phyloP scores from a whole-genome alignment of 37 sponge, comb jelly and placozoan genomes.

The Hexactinellida sp. region DNA sequence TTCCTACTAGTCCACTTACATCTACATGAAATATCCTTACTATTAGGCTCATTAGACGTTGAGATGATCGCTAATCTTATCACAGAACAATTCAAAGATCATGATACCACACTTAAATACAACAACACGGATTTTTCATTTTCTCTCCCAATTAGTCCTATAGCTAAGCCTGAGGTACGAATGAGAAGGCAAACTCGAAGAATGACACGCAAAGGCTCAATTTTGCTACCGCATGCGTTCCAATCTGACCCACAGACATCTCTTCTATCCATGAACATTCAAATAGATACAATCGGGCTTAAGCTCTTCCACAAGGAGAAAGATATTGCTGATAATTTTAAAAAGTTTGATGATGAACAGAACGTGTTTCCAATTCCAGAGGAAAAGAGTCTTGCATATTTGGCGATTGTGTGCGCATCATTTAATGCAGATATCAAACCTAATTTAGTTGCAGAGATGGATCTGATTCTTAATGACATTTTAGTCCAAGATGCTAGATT shows the following conservation, averaged over 20 bases:
- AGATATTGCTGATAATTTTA: neutral
- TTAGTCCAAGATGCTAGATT: neutral
- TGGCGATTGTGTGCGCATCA: neutral
- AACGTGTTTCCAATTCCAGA: neutral
- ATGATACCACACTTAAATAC: neutral
- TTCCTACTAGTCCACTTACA: neutral
- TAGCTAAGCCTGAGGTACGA: neutral
- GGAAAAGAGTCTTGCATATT: slow-evolving; percentile 8
- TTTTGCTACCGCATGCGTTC: neutral
- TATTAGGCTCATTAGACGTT: neutral
- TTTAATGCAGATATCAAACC: neutral
- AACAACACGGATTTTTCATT: neutral
- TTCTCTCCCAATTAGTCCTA: neutral
- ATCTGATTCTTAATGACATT: neutral
- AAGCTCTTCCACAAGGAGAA: neutral
- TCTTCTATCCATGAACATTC: neutral
- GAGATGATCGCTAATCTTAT: neutral
- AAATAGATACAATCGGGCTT: neutral
- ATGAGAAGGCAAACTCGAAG: neutral
- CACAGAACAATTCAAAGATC: neutral
- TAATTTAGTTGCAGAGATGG: neutral
- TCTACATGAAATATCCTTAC: neutral
- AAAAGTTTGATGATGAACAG: neutral
- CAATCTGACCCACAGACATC: neutral
- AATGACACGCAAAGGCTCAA: neutral